Percentiles rank a stretch among this genome's conserved stretches.
Conservation (phyloP, 2,888 invertebrate genomes). For the Polydrusus tereticollis region DNA sequence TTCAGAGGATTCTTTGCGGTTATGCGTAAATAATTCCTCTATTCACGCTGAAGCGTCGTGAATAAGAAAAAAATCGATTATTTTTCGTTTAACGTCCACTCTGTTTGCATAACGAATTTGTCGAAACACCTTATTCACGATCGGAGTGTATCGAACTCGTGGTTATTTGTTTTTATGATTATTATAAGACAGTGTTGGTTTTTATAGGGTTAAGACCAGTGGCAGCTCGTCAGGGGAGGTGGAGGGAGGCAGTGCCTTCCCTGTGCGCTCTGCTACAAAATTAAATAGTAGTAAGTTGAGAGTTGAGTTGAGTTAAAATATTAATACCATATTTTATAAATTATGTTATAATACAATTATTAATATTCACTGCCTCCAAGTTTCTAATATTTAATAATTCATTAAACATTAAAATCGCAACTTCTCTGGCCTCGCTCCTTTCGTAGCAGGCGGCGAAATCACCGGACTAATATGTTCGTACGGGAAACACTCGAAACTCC, state of each 20-base stretch:
- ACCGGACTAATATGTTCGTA: too few relatives aligned
- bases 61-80: conserved; percentile 43
- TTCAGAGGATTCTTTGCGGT: conserved; percentile 30
- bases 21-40: conserved; percentile 39
- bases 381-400: too few relatives aligned
- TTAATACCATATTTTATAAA: too few relatives aligned
- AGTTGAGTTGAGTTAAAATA: too few relatives aligned
- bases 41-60: conserved; percentile 35
- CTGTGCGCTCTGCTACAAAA: neutral
- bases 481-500: too few relatives aligned
- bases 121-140: conserved; percentile 27
- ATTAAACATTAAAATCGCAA: too few relatives aligned
- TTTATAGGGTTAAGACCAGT: neutral
- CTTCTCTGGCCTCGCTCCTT: too few relatives aligned
- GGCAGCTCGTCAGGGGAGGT: neutral
- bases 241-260: neutral
- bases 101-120: conserved; percentile 30
- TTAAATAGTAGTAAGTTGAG: too few relatives aligned
- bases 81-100: conserved; percentile 36
- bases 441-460: too few relatives aligned
- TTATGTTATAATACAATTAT: too few relatives aligned
- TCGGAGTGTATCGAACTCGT: conserved; percentile 31
- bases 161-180: neutral
- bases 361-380: too few relatives aligned
- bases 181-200: neutral